Evolutionary conservation across 2,888 invertebrate genomes (phyloP).

Genomic region (Celastrina argiolus): DNA sequence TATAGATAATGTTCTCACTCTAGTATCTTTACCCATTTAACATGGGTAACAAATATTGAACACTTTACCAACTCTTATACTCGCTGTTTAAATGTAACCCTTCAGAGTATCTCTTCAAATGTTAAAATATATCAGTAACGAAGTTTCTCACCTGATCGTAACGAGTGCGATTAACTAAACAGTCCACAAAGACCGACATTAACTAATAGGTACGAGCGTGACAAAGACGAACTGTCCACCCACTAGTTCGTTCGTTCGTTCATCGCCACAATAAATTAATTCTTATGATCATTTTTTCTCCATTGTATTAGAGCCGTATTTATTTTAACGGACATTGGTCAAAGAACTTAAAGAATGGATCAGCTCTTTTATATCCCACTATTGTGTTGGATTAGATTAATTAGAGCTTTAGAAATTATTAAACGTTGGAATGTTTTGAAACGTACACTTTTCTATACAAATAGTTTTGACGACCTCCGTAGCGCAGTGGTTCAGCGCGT

Average conservation of each 20-base stretch:
- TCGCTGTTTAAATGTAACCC: too few species aligned
- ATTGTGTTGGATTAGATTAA: conserved; percentile 8
- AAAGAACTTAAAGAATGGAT: conserved; percentile 45
- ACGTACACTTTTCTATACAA: neutral
- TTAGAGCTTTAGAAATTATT: neutral
- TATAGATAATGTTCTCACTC: too few species aligned
- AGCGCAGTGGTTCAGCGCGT: too few species aligned
- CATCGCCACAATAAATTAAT: conserved; percentile 75
- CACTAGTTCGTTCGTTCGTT: conserved; percentile 55
- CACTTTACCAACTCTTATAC: too few species aligned
- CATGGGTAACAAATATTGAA: too few species aligned
- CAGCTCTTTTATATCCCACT: neutral
- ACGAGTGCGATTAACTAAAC: conserved; percentile 48
- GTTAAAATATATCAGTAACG: too few species aligned
- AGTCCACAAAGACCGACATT: conserved; percentile 71
- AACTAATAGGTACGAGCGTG: conserved; percentile 76
- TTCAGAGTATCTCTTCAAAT: too few species aligned
- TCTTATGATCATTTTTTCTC: conserved; percentile 72
- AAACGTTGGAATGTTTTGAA: neutral
- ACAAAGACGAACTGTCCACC: conserved; percentile 78
- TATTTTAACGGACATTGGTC: conserved; percentile 73
- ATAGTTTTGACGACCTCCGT: too few species aligned
- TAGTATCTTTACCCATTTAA: too few species aligned
- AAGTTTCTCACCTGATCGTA: conserved; percentile 26
- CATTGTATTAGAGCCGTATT: conserved; percentile 65